Percentiles rank a stretch among this genome's conserved stretches.
Conservation (phyloP, 37 sponge, comb jelly and placozoan genomes). For the Chondrosia reniformis region DNA sequence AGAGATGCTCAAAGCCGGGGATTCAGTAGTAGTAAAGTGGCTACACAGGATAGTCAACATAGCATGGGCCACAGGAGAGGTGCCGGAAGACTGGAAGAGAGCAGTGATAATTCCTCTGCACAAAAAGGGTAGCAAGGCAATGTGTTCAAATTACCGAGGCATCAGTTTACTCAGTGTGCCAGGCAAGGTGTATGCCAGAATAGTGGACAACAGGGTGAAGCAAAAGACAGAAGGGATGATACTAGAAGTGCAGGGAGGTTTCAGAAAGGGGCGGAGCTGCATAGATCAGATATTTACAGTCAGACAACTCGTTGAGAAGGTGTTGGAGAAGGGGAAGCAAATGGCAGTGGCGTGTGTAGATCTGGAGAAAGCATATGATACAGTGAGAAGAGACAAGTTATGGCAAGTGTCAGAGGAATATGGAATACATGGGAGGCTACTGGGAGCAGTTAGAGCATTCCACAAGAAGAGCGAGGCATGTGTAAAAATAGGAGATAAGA, state of each 20-base stretch:
- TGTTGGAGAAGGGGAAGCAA: background rate
- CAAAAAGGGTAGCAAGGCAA: background rate
- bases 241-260: conserved; percentile 34
- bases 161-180: conserved; percentile 14
- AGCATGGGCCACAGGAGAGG: background rate
- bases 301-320: background rate
- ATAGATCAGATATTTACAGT: conserved; percentile 22
- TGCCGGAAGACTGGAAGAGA: background rate
- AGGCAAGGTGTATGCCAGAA: conserved; percentile 22
- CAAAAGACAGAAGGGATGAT: background rate
- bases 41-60: background rate
- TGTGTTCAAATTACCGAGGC: conserved; percentile 7
- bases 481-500: background rate
- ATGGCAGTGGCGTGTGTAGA: background rate
- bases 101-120: background rate
- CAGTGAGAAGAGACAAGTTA: background rate
- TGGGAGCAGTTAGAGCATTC: background rate
- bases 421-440: background rate
- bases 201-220: conserved; percentile 5
- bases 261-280: conserved; percentile 12
- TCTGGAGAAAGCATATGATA: conserved; percentile 14
- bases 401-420: background rate
- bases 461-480: background rate
- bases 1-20: background rate
- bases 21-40: background rate